Evolutionary conservation across 2,113 vertebrate genomes (phyloP), one percentile per base, ranked within the genome.

Genomic region (Platanista minor): DNA sequence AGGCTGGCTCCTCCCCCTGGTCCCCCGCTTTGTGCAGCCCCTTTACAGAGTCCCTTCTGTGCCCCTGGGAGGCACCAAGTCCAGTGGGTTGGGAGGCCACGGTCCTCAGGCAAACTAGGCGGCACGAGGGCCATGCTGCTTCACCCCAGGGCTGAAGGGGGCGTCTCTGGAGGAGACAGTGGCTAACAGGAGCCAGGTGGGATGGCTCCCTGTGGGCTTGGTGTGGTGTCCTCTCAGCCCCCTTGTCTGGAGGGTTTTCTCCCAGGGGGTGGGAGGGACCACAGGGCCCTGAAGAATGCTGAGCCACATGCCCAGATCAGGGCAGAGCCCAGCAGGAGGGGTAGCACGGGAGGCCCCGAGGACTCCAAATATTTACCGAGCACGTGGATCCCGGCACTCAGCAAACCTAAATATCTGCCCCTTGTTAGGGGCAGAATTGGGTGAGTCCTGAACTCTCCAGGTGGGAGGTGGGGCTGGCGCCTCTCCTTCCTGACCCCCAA

Each of bases 11-110:
- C 11, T 33, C 20, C 12, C 12, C 14, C 71, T 20, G 36, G 7
- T 1, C 14, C 9, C 20, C 39, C 7, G 52, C 39, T 27, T 9
- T 14, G 41, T 8, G 13, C 0, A 7, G 41, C 43, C 27, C 71
- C 46, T 20, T 3, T 1, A 5, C 11, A 41, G 43, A 29, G 59
- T 21, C 29, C 3, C 15, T 9, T 8, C 46, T 15, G 59, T 15
- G 59, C 23, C 33, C 29, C 8, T 2, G 17, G 41, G 43, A 84
- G 14, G 49, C 8, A 1, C 46, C 20, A 5, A 2, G 31, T 25
- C 52, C 52, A 27, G 39, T 0, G 9, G 75, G 57, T 6, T 1
- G 0, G 3, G n/a, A 31, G 31, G 14, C 62, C n/a, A 18, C 0
- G 0, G 49, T 27, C 77, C 49, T 27, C 0, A 6, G 27, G 4